Evolutionary conservation across 92 coral and sea anemone genomes (phyloP), one percentile per base, ranked within the genome.

Genomic region (Parazoanthus swiftii): DNA sequence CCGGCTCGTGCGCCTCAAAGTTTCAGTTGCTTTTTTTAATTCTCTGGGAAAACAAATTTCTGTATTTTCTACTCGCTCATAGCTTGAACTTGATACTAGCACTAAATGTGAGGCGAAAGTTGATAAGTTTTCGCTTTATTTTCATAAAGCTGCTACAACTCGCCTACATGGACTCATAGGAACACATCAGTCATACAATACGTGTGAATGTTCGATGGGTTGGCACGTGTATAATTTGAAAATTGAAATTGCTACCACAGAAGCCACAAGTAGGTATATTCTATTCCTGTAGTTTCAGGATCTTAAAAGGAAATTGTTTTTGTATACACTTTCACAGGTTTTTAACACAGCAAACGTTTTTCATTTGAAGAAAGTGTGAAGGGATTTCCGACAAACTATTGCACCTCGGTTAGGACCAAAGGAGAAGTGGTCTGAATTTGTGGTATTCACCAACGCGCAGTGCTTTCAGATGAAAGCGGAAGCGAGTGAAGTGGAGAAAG

Each of bases 311-410:
- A 44, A 76, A 37, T 74, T 74, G 80, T 76, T 76, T 37, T 76
- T 39, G 79, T 75, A 48, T 6, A 39, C 54, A 74, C 50, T 74
- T 76, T 76, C 51, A 76, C 54, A 76, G 80, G n/a, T 66, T 65
- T 54, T 81, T 58, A 81, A 81, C 73, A 16, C 48, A 14, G 26
- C 5, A 56, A 56, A 9, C 6, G 16, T 0, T 11, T 39, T 63
- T 20, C 25, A 2, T 38, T 37, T 65, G 9, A 8, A 37, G 72
- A 59, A 20, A 35, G 74, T 59, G 85, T 58, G 50, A 38, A 81
- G 75, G 4, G 54, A 37, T 18, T 58, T 36, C 44, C 78, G 21
- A 11, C 9, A 26, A 81, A 81, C 71, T 51, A 9, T 81, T 8
- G 3, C n/a, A 13, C 26, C 46, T 80, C 25, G 38, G 46, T 63